Conservation (phyloP, 2,113 vertebrate genomes). For the Nothocercus julius region DNA sequence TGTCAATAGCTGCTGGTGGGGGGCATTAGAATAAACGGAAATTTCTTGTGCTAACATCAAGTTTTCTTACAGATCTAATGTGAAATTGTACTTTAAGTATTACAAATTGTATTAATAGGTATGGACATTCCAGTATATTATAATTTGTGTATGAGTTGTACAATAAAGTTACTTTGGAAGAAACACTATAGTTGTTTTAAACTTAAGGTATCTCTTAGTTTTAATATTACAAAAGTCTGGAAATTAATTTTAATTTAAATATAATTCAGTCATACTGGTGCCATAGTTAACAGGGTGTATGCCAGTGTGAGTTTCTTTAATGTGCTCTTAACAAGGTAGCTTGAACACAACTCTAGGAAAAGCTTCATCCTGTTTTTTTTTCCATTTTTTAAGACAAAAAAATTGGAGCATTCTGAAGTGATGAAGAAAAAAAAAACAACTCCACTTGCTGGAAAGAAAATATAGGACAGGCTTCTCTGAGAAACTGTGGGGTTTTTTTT, state of each 20-base stretch:
- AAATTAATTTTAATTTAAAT: background rate
- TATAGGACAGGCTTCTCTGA: background rate
- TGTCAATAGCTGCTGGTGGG: background rate
- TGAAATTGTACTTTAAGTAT: constrained; percentile 50
- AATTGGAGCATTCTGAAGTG: background rate
- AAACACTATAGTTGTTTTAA: constrained; percentile 11
- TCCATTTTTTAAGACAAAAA: background rate
- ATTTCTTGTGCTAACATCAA: constrained; percentile 1
- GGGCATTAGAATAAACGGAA: constrained; percentile 37
- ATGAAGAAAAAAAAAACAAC: background rate
- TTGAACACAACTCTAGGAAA: background rate
- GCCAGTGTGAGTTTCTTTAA: background rate
- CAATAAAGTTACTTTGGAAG: constrained; percentile 77
- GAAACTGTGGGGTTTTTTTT: background rate
- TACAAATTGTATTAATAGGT: constrained; percentile 37
- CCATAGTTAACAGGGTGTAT: background rate
- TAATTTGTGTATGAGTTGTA: constrained; percentile 67
- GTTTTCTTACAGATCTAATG: constrained; percentile 48
- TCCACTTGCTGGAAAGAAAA: background rate
- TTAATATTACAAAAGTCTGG: background rate
- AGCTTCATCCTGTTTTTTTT: background rate
- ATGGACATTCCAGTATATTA: constrained; percentile 47
- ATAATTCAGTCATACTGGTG: background rate
- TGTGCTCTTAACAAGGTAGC: background rate
- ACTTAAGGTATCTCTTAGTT: background rate